Evolutionary conservation across 2,888 invertebrate genomes (phyloP), one percentile per base, ranked within the genome.

Genomic region (Melanotus villosus): DNA sequence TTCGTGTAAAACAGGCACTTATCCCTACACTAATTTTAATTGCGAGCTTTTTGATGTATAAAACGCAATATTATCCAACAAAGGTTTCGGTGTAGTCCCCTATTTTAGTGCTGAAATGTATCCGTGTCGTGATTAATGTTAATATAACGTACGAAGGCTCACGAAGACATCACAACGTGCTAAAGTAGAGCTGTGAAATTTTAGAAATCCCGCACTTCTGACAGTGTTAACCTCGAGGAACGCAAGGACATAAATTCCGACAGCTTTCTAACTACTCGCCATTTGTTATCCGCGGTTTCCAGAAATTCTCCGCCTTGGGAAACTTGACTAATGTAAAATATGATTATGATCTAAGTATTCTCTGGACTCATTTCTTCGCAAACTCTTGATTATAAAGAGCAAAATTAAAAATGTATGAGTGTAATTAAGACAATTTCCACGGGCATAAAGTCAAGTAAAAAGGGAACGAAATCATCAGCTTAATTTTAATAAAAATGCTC

Each of bases 321-420:
- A 68, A 60, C 72, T 68, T 68, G 73, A 73, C 69, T 70, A 68
- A 73, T 73, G 67, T 74, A 72, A 74, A 73, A 74, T 74, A 74
- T 73, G 69, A 75, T 73, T 72, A 70, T 70, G 64, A 72, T 72
- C 72, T 64, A 65, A 52, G 63, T 56, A 57, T 57, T 70, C 59
- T 67, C 57, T 50, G 50, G 65, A 62, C 73, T 71, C 69, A 38
- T 67, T 73, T 65, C 65, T 65, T 65, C 14, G 21, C 26, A 50
- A 58, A 58, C 36, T 43, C 52, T 50, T 58, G 50, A 58, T 65
- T 65, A 59, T 34, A 57, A 65, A 12, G 38, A 16, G 41, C 10
- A 19, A 34, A 65, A 57, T 65, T 57, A 65, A 57, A 64, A 64
- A 54, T 64, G 43, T 45, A 54, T 56, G 56, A 64, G 43, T 18